Conservation (phyloP, 1,140 invertebrate species). For the Drosophila ohnishii region DNA sequence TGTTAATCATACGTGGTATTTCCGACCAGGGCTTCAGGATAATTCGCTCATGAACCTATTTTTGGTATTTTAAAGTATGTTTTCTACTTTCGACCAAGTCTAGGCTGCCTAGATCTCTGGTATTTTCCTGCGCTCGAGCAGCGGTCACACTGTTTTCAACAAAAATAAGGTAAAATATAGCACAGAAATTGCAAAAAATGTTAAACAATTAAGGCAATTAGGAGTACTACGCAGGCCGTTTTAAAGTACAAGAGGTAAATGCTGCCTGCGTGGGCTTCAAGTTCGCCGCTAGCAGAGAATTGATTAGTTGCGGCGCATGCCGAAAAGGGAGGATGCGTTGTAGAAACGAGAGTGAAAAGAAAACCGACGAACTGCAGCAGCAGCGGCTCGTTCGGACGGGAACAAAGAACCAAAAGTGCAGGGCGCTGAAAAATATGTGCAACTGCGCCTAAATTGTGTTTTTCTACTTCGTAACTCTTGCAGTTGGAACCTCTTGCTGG, state of each 20-base stretch:
- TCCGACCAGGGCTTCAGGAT: not conserved
- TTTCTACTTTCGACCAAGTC: not conserved
- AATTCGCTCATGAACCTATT: not conserved
- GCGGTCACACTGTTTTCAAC: conserved; percentile 60
- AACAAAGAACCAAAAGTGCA: conserved; percentile 49
- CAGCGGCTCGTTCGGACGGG: conserved; percentile 40
- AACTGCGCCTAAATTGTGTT: conserved; percentile 19
- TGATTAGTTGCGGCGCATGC: conserved; percentile 79
- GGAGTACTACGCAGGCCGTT: not conserved
- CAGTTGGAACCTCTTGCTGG: conserved; percentile 69
- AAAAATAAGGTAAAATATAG: conserved; percentile 77
- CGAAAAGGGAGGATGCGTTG: conserved; percentile 76
- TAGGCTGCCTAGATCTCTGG: conserved; percentile 4
- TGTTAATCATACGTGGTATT: not conserved
- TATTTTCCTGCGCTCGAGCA: not conserved
- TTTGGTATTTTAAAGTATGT: not conserved
- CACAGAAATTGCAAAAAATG: conserved; percentile 45
- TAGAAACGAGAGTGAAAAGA: conserved; percentile 56
- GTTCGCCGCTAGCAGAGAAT: conserved; percentile 30
- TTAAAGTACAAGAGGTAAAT: conserved; percentile 2
- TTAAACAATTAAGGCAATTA: conserved; percentile 59
- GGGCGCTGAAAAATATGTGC: conserved; percentile 18
- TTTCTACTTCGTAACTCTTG: conserved; percentile 27
- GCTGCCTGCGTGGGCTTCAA: conserved; percentile 1
- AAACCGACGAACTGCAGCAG: conserved; percentile 49